Conservation (phyloP, 2,797 vertebrate species). For the Centroberyx gerrardi region DNA sequence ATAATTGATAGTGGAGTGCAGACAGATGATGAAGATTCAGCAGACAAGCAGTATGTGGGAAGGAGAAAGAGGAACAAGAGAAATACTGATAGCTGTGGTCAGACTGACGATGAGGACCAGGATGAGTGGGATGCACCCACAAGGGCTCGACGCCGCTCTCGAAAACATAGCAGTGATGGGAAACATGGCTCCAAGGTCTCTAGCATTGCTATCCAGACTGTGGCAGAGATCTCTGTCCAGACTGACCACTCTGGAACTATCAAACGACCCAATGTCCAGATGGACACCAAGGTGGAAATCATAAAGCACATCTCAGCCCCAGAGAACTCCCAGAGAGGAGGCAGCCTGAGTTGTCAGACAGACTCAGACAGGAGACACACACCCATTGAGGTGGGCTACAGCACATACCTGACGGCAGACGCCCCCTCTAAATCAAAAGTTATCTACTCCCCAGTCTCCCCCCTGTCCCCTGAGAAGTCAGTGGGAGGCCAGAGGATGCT, state of each 20-base stretch:
- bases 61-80: conserved; percentile 92
- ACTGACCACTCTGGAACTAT: conserved; percentile 96
- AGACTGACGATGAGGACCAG: conserved; percentile 98
- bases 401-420: conserved; percentile 92
- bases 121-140: conserved; percentile 95
- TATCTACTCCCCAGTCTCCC: conserved; percentile 94
- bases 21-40: conserved; percentile 95
- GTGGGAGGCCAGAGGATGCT: conserved; percentile 92
- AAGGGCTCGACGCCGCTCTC: conserved; percentile 91
- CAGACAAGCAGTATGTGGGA: conserved; percentile 90
- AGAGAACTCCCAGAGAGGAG: conserved; percentile 94
- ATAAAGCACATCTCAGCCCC: conserved; percentile 97
- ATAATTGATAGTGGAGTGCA: conserved; percentile 96
- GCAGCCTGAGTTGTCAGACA: conserved; percentile 96
- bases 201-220: conserved; percentile 97
- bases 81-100: conserved; percentile 94
- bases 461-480: conserved; percentile 93
- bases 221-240: conserved; percentile 98
- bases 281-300: conserved; percentile 97
- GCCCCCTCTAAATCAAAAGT: conserved; percentile 93
- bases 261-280: conserved; percentile 90
- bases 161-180: conserved; percentile 92
- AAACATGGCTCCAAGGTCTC: conserved; percentile 92
- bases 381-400: conserved; percentile 93
- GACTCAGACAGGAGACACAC: conserved; percentile 93